Evolutionary conservation across 2,113 vertebrate genomes (phyloP).

Genomic region (Chamaea fasciata): DNA sequence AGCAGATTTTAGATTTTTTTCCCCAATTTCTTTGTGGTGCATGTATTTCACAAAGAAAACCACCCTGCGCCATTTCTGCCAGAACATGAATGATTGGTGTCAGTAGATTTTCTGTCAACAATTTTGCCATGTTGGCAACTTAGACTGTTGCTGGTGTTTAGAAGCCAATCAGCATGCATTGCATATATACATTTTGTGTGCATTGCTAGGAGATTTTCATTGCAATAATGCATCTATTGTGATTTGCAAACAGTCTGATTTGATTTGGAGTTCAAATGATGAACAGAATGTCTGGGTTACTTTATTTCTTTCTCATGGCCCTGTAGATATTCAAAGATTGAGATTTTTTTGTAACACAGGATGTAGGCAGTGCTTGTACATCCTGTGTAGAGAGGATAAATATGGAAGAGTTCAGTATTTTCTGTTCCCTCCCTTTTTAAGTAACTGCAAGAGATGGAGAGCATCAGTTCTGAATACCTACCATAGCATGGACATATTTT

Average conservation of each 20-base stretch:
- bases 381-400: not conserved
- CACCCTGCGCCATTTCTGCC: not conserved
- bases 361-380: not conserved
- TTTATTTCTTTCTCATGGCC: not conserved
- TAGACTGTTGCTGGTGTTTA: not conserved
- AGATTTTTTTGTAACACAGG: not conserved
- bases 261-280: not conserved
- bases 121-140: not conserved
- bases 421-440: not conserved
- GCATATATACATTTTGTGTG: not conserved
- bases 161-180: not conserved
- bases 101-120: not conserved
- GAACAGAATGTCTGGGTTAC: not conserved
- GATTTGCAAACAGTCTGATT: not conserved
- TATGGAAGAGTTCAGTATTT: not conserved
- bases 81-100: not conserved
- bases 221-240: not conserved
- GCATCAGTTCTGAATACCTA: not conserved
- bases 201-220: not conserved
- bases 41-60: not conserved
- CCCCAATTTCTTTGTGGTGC: not conserved
- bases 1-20: not conserved
- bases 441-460: not conserved
- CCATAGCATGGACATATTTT: not conserved
- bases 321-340: not conserved